phyloP scores from a whole-genome alignment of 64 coral and sea anemone genomes.

The Montipora sp. region DNA sequence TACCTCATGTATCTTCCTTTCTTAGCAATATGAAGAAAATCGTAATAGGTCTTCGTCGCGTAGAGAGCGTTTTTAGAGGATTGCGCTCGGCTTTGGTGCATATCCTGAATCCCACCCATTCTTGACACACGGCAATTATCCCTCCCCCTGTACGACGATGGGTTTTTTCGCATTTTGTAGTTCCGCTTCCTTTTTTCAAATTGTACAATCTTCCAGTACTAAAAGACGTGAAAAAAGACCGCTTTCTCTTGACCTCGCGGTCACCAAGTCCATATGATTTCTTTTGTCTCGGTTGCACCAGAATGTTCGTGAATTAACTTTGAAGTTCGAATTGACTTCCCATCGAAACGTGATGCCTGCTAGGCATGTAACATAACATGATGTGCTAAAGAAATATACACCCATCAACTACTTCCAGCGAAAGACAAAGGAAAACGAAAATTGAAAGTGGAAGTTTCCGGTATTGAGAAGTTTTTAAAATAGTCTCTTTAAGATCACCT shows the following conservation, averaged over 20 bases:
- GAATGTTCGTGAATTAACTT: not conserved
- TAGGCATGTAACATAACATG: not conserved
- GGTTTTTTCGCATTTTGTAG: too few relatives aligned
- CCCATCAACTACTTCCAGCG: not conserved
- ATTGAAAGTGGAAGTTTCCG: not conserved
- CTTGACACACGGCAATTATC: not conserved
- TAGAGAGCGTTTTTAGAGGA: too few relatives aligned
- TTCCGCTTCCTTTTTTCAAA: not conserved
- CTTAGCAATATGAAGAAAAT: too few relatives aligned
- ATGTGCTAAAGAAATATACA: not conserved
- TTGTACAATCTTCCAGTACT: too few relatives aligned
- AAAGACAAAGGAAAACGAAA: not conserved
- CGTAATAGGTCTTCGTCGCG: too few relatives aligned
- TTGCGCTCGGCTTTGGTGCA: not conserved
- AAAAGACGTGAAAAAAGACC: too few relatives aligned
- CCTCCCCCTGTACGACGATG: not conserved
- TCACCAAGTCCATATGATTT: not conserved
- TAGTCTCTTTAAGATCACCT: not conserved
- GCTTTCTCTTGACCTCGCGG: not conserved
- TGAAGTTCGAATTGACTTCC: not conserved
- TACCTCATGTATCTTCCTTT: too few relatives aligned
- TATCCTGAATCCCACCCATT: not conserved
- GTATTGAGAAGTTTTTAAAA: not conserved
- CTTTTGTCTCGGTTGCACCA: not conserved
- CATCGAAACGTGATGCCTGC: not conserved